phyloP scores from a whole-genome alignment of 2,888 invertebrate genomes.

The Matsumyia berberina region DNA sequence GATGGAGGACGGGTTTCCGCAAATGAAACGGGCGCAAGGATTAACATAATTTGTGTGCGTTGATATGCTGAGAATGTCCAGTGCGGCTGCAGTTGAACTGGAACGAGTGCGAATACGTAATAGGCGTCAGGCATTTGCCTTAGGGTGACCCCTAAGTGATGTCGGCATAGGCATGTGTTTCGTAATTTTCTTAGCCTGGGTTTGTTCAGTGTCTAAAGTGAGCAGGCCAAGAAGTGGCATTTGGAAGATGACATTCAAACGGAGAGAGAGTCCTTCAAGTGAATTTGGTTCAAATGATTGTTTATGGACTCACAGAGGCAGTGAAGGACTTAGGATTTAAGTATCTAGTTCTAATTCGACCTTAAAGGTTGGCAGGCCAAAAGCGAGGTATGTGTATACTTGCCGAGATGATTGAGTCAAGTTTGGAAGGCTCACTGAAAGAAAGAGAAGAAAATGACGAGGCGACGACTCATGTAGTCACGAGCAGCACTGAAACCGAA shows the following conservation, averaged over 20 bases:
- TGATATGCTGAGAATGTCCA: conserved; percentile 68
- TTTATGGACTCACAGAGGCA: conserved; percentile 36
- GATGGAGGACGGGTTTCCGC: conserved; percentile 48
- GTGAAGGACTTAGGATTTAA: not conserved
- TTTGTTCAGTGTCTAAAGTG: conserved; percentile 5
- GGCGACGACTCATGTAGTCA: too few species aligned
- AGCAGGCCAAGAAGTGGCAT: conserved; percentile 15
- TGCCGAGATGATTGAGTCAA: too few species aligned
- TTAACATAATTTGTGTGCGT: conserved; percentile 73
- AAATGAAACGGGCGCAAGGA: conserved; percentile 48
- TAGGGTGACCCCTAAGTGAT: conserved; percentile 41
- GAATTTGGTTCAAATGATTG: conserved; percentile 52
- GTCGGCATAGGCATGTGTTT: conserved; percentile 23
- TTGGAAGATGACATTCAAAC: conserved; percentile 28
- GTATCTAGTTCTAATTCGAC: not conserved
- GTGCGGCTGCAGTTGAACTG: conserved; percentile 7
- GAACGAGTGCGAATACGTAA: conserved; percentile 11
- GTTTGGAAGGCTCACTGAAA: too few species aligned
- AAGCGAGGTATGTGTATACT: too few species aligned
- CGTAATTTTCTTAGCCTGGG: conserved; percentile 30
- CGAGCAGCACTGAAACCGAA: too few species aligned
- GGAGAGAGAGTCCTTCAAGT: conserved; percentile 23
- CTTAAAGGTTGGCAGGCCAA: too few species aligned
- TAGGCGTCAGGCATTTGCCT: conserved; percentile 29
- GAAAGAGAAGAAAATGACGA: too few species aligned